phyloP scores from a whole-genome alignment of 2,888 invertebrate genomes.

The Clivina fossor region DNA sequence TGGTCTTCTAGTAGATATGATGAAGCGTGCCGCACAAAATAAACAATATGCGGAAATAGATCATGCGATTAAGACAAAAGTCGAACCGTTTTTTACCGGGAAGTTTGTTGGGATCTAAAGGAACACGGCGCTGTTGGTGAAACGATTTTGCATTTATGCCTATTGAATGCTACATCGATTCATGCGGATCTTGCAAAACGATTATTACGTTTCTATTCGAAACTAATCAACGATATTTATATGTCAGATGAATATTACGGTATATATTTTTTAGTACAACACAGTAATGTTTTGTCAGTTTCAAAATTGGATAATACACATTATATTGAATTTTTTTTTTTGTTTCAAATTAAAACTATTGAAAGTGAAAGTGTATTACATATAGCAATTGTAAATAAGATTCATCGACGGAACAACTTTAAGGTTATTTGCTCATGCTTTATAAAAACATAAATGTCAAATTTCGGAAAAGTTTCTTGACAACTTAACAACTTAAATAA shows the following conservation, averaged over 20 bases:
- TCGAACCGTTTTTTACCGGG: conserved; percentile 75
- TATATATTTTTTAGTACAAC: no score
- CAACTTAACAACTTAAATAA: no score
- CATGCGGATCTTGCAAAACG: conserved; percentile 93
- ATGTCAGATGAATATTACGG: conserved; percentile 97
- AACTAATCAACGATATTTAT: conserved; percentile 94
- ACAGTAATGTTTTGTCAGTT: no score
- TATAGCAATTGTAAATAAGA: conserved; percentile 98
- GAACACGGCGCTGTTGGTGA: conserved; percentile 96
- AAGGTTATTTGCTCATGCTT: no score
- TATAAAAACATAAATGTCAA: no score
- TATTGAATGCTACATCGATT: conserved; percentile 86
- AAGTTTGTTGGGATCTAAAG: conserved; percentile 89
- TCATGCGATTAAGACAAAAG: conserved; percentile 85
- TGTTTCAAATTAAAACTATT: no score
- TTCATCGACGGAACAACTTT: conserved; percentile 93
- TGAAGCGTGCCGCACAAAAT: conserved; percentile 86
- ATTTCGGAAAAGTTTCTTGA: no score
- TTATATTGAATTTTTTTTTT: no score
- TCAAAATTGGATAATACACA: no score
- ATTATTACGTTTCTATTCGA: conserved; percentile 88
- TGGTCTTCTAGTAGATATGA: conserved; percentile 89
- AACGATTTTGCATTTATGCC: conserved; percentile 89
- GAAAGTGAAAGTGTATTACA: conserved; percentile 95
- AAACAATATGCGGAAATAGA: conserved; percentile 91